Percentiles rank a stretch among this genome's conserved stretches.
These are phyloP conservation scores for Callosobruchus maculatus DNA, from an alignment of 2,888 invertebrate species.

Conservation along the genomic window DNA sequence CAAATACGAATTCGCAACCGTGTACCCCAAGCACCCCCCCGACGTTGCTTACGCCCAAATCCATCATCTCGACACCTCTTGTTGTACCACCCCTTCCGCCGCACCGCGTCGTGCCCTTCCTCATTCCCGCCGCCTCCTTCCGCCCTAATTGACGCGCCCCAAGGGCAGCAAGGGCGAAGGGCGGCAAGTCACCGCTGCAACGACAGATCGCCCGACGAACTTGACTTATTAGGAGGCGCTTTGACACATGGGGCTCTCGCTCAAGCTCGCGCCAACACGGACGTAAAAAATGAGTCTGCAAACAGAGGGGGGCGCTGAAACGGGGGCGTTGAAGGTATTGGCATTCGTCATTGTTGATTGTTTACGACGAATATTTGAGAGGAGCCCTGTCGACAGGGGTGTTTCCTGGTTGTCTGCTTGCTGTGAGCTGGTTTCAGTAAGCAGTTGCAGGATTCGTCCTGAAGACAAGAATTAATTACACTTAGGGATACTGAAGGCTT, in stretches of 20 bases:
- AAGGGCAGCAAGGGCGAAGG: slow-evolving; percentile 8
- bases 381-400: neutral
- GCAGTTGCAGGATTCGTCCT: no score
- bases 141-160: slow-evolving; percentile 22
- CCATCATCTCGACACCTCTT: neutral
- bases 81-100: neutral
- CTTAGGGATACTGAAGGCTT: no score
- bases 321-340: neutral
- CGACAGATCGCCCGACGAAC: slow-evolving; percentile 35
- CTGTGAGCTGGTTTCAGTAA: no score
- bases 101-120: neutral
- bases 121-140: neutral
- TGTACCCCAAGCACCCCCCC: neutral
- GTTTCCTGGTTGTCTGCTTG: neutral
- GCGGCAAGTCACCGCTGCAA: slow-evolving; percentile 33
- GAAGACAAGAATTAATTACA: no score
- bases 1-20: no score
- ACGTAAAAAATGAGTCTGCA: slow-evolving; percentile 46
- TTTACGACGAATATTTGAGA: neutral
- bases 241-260: slow-evolving; percentile 48
- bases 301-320: slow-evolving; percentile 25
- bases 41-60: neutral
- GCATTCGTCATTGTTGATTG: neutral
- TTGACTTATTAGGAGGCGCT: slow-evolving; percentile 47
- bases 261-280: slow-evolving; percentile 34